Percentiles rank a stretch among this genome's conserved stretches.
phyloP scores from a whole-genome alignment of 1,140 invertebrate genomes.

The Sycobia sp. region DNA sequence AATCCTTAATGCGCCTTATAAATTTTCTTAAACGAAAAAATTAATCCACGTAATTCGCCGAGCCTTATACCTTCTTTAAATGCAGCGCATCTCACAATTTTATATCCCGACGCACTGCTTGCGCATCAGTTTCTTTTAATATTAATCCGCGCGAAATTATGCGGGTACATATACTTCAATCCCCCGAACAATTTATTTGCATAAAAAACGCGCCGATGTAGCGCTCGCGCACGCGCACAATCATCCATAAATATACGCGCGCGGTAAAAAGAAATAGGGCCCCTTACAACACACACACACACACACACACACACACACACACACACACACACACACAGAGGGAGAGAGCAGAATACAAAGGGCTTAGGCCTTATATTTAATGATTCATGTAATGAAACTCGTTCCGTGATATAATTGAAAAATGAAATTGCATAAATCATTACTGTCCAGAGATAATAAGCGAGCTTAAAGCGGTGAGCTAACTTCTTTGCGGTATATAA shows the following conservation, averaged over 20 bases:
- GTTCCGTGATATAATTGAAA: slow-evolving; percentile 27
- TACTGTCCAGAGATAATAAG: slow-evolving; percentile 17
- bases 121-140: slow-evolving; percentile 8
- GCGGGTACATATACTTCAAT: not conserved
- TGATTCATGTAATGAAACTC: slow-evolving; percentile 20
- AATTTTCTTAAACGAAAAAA: slow-evolving; percentile 3
- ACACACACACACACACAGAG: too few relatives aligned
- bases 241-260: not conserved
- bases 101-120: slow-evolving; percentile 2
- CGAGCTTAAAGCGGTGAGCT: not conserved
- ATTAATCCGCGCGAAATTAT: slow-evolving; percentile 10
- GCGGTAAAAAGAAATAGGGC: not conserved
- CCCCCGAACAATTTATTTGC: slow-evolving; percentile 20
- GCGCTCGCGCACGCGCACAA: slow-evolving; percentile 2
- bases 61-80: slow-evolving; percentile 4
- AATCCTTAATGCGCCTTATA: slow-evolving; percentile 5
- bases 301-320: too few relatives aligned
- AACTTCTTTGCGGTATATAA: too few relatives aligned
- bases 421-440: slow-evolving; percentile 30
- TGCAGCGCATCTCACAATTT: not conserved
- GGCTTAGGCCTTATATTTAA: slow-evolving; percentile 16
- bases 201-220: slow-evolving; percentile 15
- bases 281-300: too few relatives aligned
- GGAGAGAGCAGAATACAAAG: too few relatives aligned
- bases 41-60: not conserved